Evolutionary conservation across 2,888 invertebrate genomes (phyloP).

Genomic region (Leptopilina drosophilae): DNA sequence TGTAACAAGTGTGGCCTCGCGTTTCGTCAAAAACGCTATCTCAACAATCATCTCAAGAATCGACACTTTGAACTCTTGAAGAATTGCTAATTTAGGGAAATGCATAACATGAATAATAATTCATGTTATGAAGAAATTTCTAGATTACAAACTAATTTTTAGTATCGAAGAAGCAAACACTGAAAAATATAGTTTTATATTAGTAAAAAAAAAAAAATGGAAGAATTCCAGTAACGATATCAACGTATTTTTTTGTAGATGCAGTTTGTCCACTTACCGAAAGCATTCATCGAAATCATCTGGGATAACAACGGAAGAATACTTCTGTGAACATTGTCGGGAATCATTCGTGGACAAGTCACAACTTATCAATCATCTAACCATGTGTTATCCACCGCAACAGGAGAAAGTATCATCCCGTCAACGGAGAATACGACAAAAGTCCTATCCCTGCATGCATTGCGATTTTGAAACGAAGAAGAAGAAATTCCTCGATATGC

Average conservation of each 20-base stretch:
- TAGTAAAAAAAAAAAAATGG: not conserved
- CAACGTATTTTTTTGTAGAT: slow-evolving; percentile 66
- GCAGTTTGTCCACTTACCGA: slow-evolving; percentile 47
- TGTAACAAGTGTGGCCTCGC: slow-evolving; percentile 77
- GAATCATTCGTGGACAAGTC: not conserved
- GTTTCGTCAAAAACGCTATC: slow-evolving; percentile 79
- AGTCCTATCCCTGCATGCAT: slow-evolving; percentile 59
- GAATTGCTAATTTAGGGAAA: not conserved
- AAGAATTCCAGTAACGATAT: not conserved
- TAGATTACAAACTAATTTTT: too few species aligned
- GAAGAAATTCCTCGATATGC: slow-evolving; percentile 59
- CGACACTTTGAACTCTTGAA: slow-evolving; percentile 70
- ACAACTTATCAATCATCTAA: not conserved
- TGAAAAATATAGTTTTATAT: too few species aligned
- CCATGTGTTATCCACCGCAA: not conserved
- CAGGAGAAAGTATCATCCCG: not conserved
- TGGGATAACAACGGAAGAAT: not conserved
- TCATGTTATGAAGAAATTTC: not conserved
- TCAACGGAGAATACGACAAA: slow-evolving; percentile 34
- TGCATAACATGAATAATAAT: too few species aligned
- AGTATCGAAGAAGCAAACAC: too few species aligned
- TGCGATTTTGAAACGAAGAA: slow-evolving; percentile 60
- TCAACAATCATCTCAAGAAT: slow-evolving; percentile 78
- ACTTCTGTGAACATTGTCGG: slow-evolving; percentile 17
- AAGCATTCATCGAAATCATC: not conserved